Evolutionary conservation across 2,888 invertebrate species (phyloP).

Genomic region (Plagodis pulveraria): DNA sequence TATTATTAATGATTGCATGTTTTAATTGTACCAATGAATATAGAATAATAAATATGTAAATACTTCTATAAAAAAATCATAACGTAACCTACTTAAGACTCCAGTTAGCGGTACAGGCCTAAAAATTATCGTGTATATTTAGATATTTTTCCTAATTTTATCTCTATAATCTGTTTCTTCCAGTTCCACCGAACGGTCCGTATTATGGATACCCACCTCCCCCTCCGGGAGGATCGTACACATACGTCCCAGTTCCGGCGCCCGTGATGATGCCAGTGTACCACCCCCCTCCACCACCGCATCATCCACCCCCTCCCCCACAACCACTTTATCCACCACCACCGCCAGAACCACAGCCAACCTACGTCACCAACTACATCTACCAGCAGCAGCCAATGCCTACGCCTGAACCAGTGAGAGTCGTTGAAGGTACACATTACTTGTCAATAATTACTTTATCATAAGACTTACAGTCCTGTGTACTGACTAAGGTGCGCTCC

Average conservation of each 20-base stretch:
- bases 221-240: slow-evolving; percentile 45
- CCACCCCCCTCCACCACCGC: slow-evolving; percentile 52
- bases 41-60: no score
- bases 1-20: no score
- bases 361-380: slow-evolving; percentile 67
- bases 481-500: no score
- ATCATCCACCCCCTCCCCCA: slow-evolving; percentile 40
- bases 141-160: no score
- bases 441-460: no score
- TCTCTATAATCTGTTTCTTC: slow-evolving; percentile 8
- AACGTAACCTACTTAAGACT: no score
- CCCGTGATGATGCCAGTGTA: slow-evolving; percentile 71
- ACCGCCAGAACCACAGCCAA: slow-evolving; percentile 50
- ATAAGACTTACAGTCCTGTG: no score
- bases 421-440: slow-evolving; percentile 42
- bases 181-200: slow-evolving; percentile 57
- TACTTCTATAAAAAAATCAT: no score
- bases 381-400: slow-evolving; percentile 55
- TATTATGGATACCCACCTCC: slow-evolving; percentile 43
- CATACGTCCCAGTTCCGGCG: slow-evolving; percentile 68
- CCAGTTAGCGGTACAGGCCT: no score
- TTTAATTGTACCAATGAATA: no score
- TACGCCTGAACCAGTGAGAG: slow-evolving; percentile 49
- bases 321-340: slow-evolving; percentile 46
- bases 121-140: no score